Percentiles rank a stretch among this genome's conserved stretches.
These are phyloP conservation scores for Theocolax elegans DNA, from an alignment of 1,140 invertebrate genomes.

Conservation along the genomic window DNA sequence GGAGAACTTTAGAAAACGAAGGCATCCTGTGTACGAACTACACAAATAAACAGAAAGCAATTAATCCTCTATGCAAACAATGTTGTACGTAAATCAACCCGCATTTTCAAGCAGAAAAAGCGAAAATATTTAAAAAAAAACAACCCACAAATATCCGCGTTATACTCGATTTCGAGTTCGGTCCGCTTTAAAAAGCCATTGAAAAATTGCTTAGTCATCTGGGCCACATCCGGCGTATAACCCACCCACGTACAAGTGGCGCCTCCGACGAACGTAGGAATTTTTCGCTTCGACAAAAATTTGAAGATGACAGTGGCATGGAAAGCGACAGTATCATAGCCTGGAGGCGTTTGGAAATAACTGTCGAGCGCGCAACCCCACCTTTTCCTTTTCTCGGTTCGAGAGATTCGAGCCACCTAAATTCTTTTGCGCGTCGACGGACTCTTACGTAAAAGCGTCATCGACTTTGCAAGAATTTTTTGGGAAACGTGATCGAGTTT, in stretches of 20 bases:
- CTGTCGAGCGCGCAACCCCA: conserved; percentile 8
- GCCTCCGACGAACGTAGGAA: neutral
- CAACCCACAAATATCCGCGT: too few relatives aligned
- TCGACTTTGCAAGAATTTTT: neutral
- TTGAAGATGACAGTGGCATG: conserved; percentile 39
- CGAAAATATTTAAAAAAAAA: too few relatives aligned
- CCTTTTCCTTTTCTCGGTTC: neutral
- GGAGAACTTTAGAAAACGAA: too few relatives aligned
- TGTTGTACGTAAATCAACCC: neutral
- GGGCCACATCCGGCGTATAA: neutral
- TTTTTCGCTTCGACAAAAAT: conserved; percentile 28
- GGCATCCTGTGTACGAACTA: too few relatives aligned
- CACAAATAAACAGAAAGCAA: neutral
- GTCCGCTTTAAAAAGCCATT: too few relatives aligned
- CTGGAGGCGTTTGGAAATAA: conserved; percentile 58
- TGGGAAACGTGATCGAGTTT: neutral
- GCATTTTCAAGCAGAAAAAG: neutral
- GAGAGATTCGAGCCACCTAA: neutral
- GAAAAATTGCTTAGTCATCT: neutral
- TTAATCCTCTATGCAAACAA: neutral
- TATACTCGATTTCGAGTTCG: too few relatives aligned
- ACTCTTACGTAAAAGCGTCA: neutral
- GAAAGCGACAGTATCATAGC: conserved; percentile 58
- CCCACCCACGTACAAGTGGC: neutral
- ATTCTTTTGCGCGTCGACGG: neutral